Percentiles rank a stretch among this genome's conserved stretches.
phyloP scores from a whole-genome alignment of 2,888 invertebrate genomes.

The Vannuccia rotundouncinata region DNA sequence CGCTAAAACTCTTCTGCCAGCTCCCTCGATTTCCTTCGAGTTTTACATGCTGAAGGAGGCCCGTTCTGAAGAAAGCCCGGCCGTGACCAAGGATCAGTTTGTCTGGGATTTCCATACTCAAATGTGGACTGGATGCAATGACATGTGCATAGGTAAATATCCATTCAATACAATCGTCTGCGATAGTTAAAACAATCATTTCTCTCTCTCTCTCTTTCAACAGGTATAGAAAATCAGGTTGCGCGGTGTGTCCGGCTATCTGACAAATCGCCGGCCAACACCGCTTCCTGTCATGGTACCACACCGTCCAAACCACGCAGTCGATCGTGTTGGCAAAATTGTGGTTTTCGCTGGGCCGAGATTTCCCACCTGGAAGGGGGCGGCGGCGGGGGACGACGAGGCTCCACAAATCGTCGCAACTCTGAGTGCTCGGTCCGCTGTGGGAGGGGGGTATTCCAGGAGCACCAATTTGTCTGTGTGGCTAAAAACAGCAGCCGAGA shows the following conservation, averaged over 20 bases:
- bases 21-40: neutral
- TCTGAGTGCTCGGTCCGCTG: slow-evolving; percentile 1
- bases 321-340: neutral
- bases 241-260: neutral
- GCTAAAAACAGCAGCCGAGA: neutral
- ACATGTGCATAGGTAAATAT: slow-evolving; percentile 5
- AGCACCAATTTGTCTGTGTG: neutral
- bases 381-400: neutral
- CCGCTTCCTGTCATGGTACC: neutral
- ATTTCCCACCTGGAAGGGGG: neutral
- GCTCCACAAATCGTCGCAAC: neutral
- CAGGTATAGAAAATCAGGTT: neutral
- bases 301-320: neutral
- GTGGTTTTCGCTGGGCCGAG: neutral
- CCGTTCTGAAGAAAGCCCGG: too few species aligned
- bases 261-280: neutral
- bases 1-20: neutral
- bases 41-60: neutral
- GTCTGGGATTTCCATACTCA: neutral
- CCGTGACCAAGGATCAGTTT: neutral
- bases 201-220: neutral
- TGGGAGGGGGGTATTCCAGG: neutral
- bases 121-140: slow-evolving; percentile 1
- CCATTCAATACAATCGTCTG: neutral
- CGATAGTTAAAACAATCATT: neutral